Base-by-base conservation (phyloP, 92 coral and sea anemone species). In the Epizoanthus stellaris region DNA sequence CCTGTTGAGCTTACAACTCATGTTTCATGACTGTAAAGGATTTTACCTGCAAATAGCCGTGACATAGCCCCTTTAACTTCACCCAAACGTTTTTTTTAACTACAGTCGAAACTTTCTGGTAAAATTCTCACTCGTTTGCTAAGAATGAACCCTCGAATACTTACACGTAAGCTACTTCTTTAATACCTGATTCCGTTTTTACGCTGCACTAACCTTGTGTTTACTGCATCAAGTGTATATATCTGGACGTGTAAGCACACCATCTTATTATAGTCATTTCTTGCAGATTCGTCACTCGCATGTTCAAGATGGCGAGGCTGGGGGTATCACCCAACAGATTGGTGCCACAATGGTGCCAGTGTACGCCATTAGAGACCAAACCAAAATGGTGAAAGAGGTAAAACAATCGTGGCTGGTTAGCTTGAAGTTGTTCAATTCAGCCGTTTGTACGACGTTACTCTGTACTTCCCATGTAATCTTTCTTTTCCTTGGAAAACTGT, bases 271-370 rank as follows among this genome's bases (percentile, higher is more conserved):
- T 4, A 30, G 3, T 20, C 4, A 7, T 82, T 19, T 21, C 67
- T 23, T 80, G 56, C 76, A 96, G 99, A 96, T 96, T 59, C 96
- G 99, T 39, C 99, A 96, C 87, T 91, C 95, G 1, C 91, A 96
- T 40, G 99, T 96, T 6, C 99, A 96, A 88, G 99, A 96, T 80
- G 98, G 99, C 54, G 99, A 96, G 54, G 99, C 99, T 7, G 99
- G 99, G 5, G 99, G 99, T 0, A 96, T 96, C 69, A 96, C 99
- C 5, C 99, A 96, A 58, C 99, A 96, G 92, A 96, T 96, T 60
- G 99, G 99, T 12, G 99, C 99, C 5, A 96, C 99, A 25, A 94
- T 94, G 95, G 99, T 96, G 16, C 99, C 99, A 0, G 84, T 77
- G 19, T 93, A 96, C 58, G 98, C 99, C 49, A 88, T 96, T 45